Evolutionary conservation across 1,140 invertebrate genomes (phyloP).

Genomic region (Lepidurus packardi): DNA sequence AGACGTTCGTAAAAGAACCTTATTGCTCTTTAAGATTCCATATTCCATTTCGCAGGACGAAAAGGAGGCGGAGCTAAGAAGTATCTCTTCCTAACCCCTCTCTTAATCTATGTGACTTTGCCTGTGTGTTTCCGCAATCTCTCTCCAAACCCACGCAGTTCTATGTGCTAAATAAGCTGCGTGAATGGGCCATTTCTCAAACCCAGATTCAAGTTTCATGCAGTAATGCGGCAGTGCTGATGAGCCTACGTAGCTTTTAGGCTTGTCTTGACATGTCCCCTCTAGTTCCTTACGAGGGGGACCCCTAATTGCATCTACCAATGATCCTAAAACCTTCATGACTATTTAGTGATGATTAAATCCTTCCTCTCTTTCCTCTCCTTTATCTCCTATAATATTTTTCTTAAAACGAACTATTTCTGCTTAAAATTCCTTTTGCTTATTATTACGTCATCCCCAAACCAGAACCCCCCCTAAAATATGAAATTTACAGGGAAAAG

Average conservation of each 20-base stretch:
- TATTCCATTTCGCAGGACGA: no score
- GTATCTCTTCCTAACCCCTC: neutral
- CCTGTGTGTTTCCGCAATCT: neutral
- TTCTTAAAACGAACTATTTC: no score
- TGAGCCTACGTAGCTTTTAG: neutral
- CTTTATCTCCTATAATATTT: no score
- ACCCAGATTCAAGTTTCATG: neutral
- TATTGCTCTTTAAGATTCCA: no score
- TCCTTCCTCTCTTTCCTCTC: neutral
- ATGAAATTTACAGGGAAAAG: no score
- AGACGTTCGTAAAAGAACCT: no score
- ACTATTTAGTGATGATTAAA: neutral
- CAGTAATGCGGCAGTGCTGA: neutral
- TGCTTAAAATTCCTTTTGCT: no score
- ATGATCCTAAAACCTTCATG: neutral
- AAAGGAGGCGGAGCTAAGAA: neutral
- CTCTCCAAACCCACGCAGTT: neutral
- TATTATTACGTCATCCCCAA: no score
- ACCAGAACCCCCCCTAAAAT: no score
- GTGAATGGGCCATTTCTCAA: conserved; percentile 11
- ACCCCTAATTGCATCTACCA: neutral
- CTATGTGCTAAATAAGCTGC: neutral
- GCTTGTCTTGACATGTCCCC: neutral
- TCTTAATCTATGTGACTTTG: neutral
- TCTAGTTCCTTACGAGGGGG: neutral